A percentile compares a stretch with the other conserved stretches of the same genome.
phyloP scores from a whole-genome alignment of 2,797 vertebrate species.

The Etheostoma perlongum region DNA sequence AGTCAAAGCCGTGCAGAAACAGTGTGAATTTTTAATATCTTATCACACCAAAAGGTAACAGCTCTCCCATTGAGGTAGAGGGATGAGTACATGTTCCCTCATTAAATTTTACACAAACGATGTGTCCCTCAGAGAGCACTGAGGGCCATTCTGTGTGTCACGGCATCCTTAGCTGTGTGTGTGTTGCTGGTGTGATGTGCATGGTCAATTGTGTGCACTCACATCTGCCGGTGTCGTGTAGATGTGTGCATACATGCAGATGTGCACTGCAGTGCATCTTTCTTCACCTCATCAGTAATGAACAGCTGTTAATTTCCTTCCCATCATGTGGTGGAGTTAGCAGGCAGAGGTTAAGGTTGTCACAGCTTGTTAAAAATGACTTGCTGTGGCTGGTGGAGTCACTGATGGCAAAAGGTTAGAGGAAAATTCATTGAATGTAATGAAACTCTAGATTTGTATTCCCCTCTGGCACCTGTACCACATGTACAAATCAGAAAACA shows the following conservation, averaged over 20 bases:
- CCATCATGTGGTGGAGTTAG: constrained; percentile 59
- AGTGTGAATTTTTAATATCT: constrained; percentile 85
- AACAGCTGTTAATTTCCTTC: constrained; percentile 78
- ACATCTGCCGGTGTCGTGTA: constrained; percentile 51
- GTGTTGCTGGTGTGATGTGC: constrained; percentile 1
- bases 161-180: constrained; percentile 27
- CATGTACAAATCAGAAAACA: too few species aligned
- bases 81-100: constrained; percentile 76
- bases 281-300: constrained; percentile 73
- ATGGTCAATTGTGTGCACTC: constrained; percentile 29
- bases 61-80: constrained; percentile 73
- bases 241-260: constrained; percentile 52
- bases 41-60: constrained; percentile 83
- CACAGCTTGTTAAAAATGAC: constrained; percentile 73
- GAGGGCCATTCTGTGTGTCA: constrained; percentile 52
- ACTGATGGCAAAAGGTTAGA: constrained; percentile 68
- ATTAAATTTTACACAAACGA: constrained; percentile 80
- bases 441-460: constrained; percentile 68
- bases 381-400: constrained; percentile 61
- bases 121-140: constrained; percentile 57
- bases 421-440: constrained; percentile 66
- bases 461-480: constrained; percentile 44
- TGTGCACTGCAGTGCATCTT: constrained; percentile 62
- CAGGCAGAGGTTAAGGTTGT: constrained; percentile 70
- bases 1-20: constrained; percentile 77